Base-by-base conservation (phyloP, 2,797 vertebrate genomes). In the Microhierax caerulescens region DNA sequence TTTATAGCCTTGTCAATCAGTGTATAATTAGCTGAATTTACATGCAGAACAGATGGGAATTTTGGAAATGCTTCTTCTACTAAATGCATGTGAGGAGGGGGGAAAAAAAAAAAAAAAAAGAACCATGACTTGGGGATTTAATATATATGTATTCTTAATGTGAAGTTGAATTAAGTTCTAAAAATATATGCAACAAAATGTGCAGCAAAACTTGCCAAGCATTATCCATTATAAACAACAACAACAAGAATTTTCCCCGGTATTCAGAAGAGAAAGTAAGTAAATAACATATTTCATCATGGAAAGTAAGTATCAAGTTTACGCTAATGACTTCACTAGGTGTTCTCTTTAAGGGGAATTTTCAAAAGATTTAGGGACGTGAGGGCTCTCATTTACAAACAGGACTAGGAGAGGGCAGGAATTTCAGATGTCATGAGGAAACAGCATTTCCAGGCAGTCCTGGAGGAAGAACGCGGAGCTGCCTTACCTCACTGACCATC, bases 1-100 rank as follows among this genome's bases (percentile, higher is more conserved):
- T 97, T 97, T 94, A 95, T 93, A 97, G 93, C 50, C 85, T 76
- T 97, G 97, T 95, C 97, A 97, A 93, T 97, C 97, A 96, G 83
- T 11, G 72, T 95, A 97, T 94, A 98, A 97, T 97, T 98, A 97
- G 70, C 53, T 96, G 85, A 45, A 84, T 95, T 96, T 96, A 88
- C 70, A 96, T 69, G 93, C 79, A 91, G 92, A 97, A 74, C 95
- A 98, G 89, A 97, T 96, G 96, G 92, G 89, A 82, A 95, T 89
- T 96, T 96, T 96, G 95, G 93, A 98, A 97, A 92, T 87, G 68
- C 59, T 94, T 92, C 68, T 94, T 86, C 86, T 90, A 39, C 77
- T 94, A 82, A 95, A 80, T 47, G 77, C 36, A 77, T 91, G 60
- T 53, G 51, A 90, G 41, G 28, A 64, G 27, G 43, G 43, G 21